A percentile compares a stretch with the other conserved stretches of the same genome.
Conservation (phyloP, 2,113 vertebrate species). For the Podarcis cretensis region DNA sequence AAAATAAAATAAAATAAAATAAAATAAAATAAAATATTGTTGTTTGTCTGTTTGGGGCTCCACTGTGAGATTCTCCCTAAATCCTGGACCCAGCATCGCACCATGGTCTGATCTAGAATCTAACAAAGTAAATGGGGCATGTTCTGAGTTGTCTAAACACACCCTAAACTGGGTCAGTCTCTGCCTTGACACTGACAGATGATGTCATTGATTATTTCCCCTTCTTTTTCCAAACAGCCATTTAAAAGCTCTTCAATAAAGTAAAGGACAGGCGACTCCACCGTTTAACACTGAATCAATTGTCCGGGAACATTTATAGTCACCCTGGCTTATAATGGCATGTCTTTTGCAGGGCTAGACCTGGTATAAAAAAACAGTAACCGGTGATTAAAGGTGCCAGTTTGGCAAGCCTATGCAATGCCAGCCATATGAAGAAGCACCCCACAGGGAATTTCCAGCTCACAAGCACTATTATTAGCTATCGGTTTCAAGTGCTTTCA, state of each 20-base stretch:
- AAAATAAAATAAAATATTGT: neutral
- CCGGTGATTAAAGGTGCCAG: neutral
- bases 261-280: neutral
- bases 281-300: neutral
- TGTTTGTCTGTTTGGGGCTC: neutral
- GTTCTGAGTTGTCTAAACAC: neutral
- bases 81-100: neutral
- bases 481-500: neutral
- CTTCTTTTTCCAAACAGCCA: neutral
- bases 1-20: no score
- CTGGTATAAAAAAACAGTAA: neutral
- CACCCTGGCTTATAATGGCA: neutral
- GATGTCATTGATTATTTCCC: neutral
- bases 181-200: neutral
- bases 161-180: neutral
- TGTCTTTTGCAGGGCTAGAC: neutral
- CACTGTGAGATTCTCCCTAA: neutral
- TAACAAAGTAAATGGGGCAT: neutral
- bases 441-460: slow-evolving; percentile 1
- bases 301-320: slow-evolving; percentile 7
- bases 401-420: neutral
- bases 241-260: neutral
- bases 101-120: neutral
- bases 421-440: slow-evolving; percentile 5
- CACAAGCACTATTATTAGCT: neutral